These are phyloP conservation scores for Forbesichthys agassizii DNA, from an alignment of 2,113 vertebrate species.

Conservation along the genomic window DNA sequence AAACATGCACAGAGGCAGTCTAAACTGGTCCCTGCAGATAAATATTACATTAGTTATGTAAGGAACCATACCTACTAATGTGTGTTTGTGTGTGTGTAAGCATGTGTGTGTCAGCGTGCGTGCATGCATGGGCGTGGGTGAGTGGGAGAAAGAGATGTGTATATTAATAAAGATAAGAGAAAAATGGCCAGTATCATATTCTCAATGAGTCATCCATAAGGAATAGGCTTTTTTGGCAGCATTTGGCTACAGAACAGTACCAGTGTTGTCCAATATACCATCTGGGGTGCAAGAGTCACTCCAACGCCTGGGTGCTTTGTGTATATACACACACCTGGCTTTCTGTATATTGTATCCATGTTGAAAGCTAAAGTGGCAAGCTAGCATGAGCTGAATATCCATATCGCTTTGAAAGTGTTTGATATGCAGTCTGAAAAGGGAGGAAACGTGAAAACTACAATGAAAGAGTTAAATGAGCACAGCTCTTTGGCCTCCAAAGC, in stretches of 20 bases:
- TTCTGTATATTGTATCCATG: too few species aligned
- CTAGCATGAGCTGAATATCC: background rate
- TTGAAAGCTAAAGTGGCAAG: too few species aligned
- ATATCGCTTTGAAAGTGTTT: background rate
- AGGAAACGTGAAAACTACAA: background rate
- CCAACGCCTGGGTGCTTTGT: too few species aligned
- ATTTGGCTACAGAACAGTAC: too few species aligned
- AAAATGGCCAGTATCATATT: too few species aligned
- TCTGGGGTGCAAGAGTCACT: too few species aligned
- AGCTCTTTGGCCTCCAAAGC: background rate
- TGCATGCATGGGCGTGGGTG: background rate
- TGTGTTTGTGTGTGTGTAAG: slow-evolving; percentile 7
- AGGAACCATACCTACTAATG: background rate
- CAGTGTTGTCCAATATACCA: too few species aligned
- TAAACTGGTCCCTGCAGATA: slow-evolving; percentile 30
- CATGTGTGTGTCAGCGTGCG: background rate
- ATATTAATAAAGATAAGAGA: too few species aligned
- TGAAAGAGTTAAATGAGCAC: background rate
- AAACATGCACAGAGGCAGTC: slow-evolving; percentile 23
- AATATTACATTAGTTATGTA: slow-evolving; percentile 14
- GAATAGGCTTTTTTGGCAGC: too few species aligned
- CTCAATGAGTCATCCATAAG: too few species aligned
- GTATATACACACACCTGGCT: too few species aligned
- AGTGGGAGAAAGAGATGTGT: too few species aligned
- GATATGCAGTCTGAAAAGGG: background rate